Percentiles rank a stretch among this genome's conserved stretches.
phyloP scores from a whole-genome alignment of 2,888 invertebrate species.

The Lymantria monacha region DNA sequence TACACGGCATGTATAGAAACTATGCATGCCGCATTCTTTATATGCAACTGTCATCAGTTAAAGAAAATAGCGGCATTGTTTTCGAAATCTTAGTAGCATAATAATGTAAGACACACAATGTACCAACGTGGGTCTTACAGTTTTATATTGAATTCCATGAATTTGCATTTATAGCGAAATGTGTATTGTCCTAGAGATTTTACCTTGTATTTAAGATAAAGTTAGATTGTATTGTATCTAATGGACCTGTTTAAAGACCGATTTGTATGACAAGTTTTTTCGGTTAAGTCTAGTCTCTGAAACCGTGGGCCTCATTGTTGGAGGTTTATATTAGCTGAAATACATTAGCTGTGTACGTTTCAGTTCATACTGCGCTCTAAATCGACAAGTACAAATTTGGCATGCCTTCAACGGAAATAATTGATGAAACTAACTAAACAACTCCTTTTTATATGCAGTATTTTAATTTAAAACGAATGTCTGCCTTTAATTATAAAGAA shows the following conservation, averaged over 20 bases:
- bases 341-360: constrained; percentile 56
- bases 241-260: constrained; percentile 61
- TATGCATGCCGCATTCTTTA: too few relatives aligned
- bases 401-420: constrained; percentile 63
- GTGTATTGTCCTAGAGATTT: constrained; percentile 80
- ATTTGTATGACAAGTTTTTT: constrained; percentile 66
- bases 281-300: constrained; percentile 69
- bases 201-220: constrained; percentile 76
- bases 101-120: constrained; percentile 58
- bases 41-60: too few relatives aligned
- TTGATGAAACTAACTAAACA: constrained; percentile 25
- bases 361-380: constrained; percentile 58
- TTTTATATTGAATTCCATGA: constrained; percentile 80
- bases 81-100: constrained; percentile 73
- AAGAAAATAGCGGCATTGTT: constrained; percentile 24
- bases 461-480: constrained; percentile 10
- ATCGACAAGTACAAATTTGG: constrained; percentile 75
- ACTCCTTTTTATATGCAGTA: constrained; percentile 27
- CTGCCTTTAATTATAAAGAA: too few relatives aligned
- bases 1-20: too few relatives aligned
- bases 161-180: constrained; percentile 82
- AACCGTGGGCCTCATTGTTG: constrained; percentile 51
- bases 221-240: constrained; percentile 25
- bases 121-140: constrained; percentile 59
- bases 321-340: constrained; percentile 37